A percentile compares a stretch with the other conserved stretches of the same genome.
These are phyloP conservation scores for Trachymyrmex cornetzi DNA, from an alignment of 1,140 invertebrate genomes.

Conservation along the genomic window DNA sequence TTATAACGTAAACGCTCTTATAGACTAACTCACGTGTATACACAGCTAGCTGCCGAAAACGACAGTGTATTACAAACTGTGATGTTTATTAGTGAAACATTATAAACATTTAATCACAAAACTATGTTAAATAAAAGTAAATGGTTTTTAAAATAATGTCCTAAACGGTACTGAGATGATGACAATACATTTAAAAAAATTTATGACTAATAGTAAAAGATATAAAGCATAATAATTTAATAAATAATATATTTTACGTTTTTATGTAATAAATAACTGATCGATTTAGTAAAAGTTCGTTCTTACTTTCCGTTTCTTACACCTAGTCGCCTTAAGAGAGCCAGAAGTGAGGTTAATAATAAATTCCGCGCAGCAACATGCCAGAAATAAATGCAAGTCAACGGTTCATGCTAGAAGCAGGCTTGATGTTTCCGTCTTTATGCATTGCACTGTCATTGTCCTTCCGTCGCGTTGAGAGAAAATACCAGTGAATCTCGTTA, in stretches of 20 bases:
- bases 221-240: neutral
- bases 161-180: neutral
- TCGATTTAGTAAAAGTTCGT: neutral
- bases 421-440: conserved; percentile 22
- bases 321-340: conserved; percentile 39
- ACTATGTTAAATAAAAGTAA: neutral
- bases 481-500: conserved; percentile 36
- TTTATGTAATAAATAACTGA: neutral
- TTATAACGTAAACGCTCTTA: conserved; percentile 25
- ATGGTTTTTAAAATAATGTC: neutral
- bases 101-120: neutral
- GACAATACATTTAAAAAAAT: neutral
- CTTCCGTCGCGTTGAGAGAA: conserved; percentile 4
- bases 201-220: neutral
- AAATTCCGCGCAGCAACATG: conserved; percentile 58
- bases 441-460: conserved; percentile 31
- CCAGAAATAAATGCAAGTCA: conserved; percentile 63
- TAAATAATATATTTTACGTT: neutral
- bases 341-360: conserved; percentile 71
- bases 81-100: neutral
- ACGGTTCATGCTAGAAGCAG: conserved; percentile 20
- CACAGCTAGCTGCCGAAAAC: neutral
- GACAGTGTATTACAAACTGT: neutral
- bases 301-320: conserved; percentile 10
- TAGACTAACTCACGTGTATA: neutral